These are phyloP conservation scores for Sebastes glaucus DNA, from an alignment of 2,797 vertebrate species.

Conservation along the genomic window DNA sequence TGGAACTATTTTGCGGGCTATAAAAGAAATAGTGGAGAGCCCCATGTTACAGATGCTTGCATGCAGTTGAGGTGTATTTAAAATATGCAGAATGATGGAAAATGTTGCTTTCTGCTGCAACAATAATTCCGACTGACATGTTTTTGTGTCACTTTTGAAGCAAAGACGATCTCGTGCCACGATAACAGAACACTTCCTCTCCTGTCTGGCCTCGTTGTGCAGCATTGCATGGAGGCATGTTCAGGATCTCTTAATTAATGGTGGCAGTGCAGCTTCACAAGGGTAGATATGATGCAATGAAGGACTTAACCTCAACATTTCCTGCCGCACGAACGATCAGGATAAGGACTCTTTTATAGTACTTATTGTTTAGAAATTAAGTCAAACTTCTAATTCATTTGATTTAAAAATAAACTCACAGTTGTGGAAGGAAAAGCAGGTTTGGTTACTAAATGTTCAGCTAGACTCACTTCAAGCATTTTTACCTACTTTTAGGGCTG, in stretches of 20 bases:
- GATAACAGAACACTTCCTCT: conserved; percentile 10
- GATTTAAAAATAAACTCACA: too few relatives aligned
- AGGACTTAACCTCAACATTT: background rate
- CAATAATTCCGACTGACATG: conserved; percentile 8
- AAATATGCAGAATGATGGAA: background rate
- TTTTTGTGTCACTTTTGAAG: conserved; percentile 13
- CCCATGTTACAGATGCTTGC: background rate
- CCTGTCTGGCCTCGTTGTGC: conserved; percentile 16
- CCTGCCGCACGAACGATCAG: background rate
- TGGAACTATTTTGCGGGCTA: background rate
- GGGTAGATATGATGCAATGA: background rate
- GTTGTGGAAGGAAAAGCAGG: background rate
- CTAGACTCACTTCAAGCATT: too few relatives aligned
- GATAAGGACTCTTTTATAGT: background rate
- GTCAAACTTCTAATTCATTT: background rate
- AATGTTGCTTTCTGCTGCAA: background rate
- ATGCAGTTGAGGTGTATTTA: background rate
- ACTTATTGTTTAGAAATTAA: background rate
- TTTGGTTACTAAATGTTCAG: background rate
- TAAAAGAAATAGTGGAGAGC: background rate
- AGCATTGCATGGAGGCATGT: background rate
- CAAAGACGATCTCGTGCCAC: conserved; percentile 30
- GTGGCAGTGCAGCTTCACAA: conserved; percentile 3
- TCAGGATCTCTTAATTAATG: conserved; percentile 18
- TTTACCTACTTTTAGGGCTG: too few relatives aligned